phyloP scores from a whole-genome alignment of 1,140 invertebrate genomes.

The Stegodyphus mimosarum region DNA sequence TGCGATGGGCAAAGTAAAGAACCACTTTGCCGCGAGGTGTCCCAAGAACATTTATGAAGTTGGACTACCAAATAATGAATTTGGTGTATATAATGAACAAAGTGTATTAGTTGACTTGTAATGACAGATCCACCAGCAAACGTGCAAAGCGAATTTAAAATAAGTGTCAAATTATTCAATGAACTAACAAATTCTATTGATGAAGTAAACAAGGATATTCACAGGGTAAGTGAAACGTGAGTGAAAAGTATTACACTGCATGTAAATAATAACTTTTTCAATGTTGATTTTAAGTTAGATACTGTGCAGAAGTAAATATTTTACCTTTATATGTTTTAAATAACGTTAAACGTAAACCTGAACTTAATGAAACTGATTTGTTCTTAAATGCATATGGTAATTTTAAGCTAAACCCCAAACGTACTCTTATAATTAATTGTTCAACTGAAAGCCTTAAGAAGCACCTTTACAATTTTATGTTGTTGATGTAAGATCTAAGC shows the following conservation, averaged over 20 bases:
- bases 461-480: conserved; percentile 14
- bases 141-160: background rate
- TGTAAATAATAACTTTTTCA: conserved; percentile 1
- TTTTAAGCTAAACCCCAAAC: conserved; percentile 11
- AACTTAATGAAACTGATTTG: conserved; percentile 6
- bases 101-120: background rate
- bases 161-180: background rate
- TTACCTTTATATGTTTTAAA: conserved; percentile 12
- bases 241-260: conserved; percentile 5
- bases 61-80: background rate
- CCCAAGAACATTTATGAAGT: conserved; percentile 20
- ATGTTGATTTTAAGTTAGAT: conserved; percentile 17
- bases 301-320: conserved; percentile 14
- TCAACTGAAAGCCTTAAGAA: conserved; percentile 9
- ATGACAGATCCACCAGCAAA: conserved; percentile 1
- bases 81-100: background rate
- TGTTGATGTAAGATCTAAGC: conserved; percentile 2
- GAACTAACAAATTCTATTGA: background rate
- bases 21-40: conserved; percentile 8
- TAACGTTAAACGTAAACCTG: background rate
- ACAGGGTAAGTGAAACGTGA: conserved; percentile 20
- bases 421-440: conserved; percentile 9
- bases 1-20: conserved; percentile 3
- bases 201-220: background rate
- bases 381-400: conserved; percentile 7